Base-by-base conservation (phyloP, 1,140 invertebrate species). In the Nasonia vitripennis region DNA sequence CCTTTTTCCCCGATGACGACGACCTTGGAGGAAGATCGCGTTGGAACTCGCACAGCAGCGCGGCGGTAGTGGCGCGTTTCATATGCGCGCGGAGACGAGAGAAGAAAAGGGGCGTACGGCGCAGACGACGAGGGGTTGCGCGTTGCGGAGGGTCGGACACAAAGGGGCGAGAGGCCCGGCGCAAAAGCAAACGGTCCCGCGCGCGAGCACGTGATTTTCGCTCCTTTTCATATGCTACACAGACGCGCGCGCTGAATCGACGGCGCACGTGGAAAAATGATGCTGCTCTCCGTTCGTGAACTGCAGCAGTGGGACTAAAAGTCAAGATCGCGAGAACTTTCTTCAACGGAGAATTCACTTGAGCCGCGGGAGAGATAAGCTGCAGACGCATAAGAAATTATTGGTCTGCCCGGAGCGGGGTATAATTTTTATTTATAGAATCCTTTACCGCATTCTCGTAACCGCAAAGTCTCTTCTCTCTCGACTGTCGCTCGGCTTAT, bases 1-100 rank as follows among this genome's bases (percentile, higher is more conserved):
- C 78, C 45, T 55, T 34, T 81, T 78, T 20, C 68, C 73, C 48
- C 55, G 55, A n/a, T 62, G 77, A 84, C 88, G 86, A 70, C 75
- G 83, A 87, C 88, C 86, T 89, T 88, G 67, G 31, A 51, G 20
- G 3, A 17, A 31, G 4, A 68, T 68, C 55, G 12, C 67, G 78
- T 80, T 23, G 55, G 9, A 45, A 62, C 27, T 48, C 11, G 77
- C 51, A 14, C 23, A 27, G 48, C 23, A 4, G 20, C 55, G 12
- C 4, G 14, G 48, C n/a, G n/a, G n/a, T n/a, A n/a, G n/a, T n/a
- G n/a, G n/a, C 48, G 48, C 5, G 14, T 62, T 17, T 62, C 5
- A 20, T 62, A 62, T 62, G 20, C 55, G 12, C 27, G 17, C 55
- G 20, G 55, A 14, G 55, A 17, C 20, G 17, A 62, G 70, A 71